Evolutionary conservation across 2,113 vertebrate genomes (phyloP).

Genomic region (Chionodraco myersi): DNA sequence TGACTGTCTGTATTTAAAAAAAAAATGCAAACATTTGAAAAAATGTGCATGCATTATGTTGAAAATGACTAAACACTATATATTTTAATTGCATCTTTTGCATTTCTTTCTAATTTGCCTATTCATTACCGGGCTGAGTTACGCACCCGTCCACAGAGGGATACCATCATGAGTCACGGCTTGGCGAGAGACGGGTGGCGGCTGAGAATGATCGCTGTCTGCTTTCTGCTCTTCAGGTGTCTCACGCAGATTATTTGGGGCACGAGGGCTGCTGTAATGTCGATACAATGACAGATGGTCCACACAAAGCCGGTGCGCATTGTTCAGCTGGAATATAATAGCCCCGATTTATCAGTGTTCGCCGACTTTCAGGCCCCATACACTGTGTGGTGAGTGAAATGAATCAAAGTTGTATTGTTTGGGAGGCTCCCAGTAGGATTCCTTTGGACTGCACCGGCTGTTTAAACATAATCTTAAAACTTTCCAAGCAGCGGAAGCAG

Average conservation of each 20-base stretch:
- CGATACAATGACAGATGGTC: slow-evolving; percentile 88
- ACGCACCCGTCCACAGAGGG: slow-evolving; percentile 58
- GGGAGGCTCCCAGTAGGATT: slow-evolving; percentile 22
- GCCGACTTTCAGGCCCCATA: slow-evolving; percentile 24
- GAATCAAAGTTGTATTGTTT: slow-evolving; percentile 60
- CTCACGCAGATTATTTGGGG: slow-evolving; percentile 87
- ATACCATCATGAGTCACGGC: slow-evolving; percentile 59
- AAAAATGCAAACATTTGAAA: not conserved
- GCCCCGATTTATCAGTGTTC: slow-evolving; percentile 72
- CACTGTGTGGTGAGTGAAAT: slow-evolving; percentile 48
- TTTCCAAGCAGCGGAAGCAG: slow-evolving; percentile 46
- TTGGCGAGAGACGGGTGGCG: slow-evolving; percentile 56
- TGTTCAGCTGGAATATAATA: slow-evolving; percentile 74
- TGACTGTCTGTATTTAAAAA: not conserved
- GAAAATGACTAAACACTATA: not conserved
- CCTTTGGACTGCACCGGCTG: slow-evolving; percentile 2
- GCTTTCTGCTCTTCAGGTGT: slow-evolving; percentile 93
- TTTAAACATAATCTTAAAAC: slow-evolving; percentile 42
- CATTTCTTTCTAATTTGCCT: not conserved
- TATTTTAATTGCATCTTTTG: slow-evolving; percentile 17
- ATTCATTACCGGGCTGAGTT: slow-evolving; percentile 47
- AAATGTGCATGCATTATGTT: not conserved
- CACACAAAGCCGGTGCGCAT: slow-evolving; percentile 89
- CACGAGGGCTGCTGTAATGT: slow-evolving; percentile 74
- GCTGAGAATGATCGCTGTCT: slow-evolving; percentile 78